Evolutionary conservation across 2,888 invertebrate species (phyloP).

Genomic region (Iselma pallidipennis): DNA sequence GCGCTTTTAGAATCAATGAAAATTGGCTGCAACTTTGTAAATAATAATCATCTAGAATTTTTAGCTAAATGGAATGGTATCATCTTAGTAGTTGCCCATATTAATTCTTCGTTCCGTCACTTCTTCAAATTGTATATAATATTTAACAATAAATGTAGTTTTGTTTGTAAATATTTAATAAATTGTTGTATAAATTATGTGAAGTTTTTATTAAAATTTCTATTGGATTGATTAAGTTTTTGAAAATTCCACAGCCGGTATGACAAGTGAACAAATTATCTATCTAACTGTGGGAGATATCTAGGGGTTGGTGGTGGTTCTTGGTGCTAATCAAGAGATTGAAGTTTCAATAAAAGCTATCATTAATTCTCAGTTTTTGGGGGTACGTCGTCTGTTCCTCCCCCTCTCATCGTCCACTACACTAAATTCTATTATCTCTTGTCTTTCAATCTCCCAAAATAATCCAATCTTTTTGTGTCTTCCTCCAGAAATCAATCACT

Average conservation of each 20-base stretch:
- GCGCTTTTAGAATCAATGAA: too few relatives aligned
- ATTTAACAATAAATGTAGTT: conserved; percentile 8
- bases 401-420: conserved; percentile 38
- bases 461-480: too few relatives aligned
- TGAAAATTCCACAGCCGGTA: not conserved
- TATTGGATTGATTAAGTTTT: not conserved
- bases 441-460: too few relatives aligned
- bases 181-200: conserved; percentile 21
- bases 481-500: too few relatives aligned
- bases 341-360: conserved; percentile 72
- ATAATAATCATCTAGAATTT: not conserved
- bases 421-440: not conserved
- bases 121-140: not conserved
- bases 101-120: not conserved
- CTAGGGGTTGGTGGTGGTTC: conserved; percentile 32
- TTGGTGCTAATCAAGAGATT: conserved; percentile 66
- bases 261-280: conserved; percentile 1
- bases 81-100: too few relatives aligned
- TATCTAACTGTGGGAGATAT: not conserved
- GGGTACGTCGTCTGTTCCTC: conserved; percentile 41
- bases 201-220: conserved; percentile 1
- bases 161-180: conserved; percentile 26
- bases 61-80: not conserved
- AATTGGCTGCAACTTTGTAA: not conserved
- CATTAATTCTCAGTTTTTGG: conserved; percentile 66